Evolutionary conservation across 2,113 vertebrate species (phyloP).

Genomic region (Anhinga anhinga): DNA sequence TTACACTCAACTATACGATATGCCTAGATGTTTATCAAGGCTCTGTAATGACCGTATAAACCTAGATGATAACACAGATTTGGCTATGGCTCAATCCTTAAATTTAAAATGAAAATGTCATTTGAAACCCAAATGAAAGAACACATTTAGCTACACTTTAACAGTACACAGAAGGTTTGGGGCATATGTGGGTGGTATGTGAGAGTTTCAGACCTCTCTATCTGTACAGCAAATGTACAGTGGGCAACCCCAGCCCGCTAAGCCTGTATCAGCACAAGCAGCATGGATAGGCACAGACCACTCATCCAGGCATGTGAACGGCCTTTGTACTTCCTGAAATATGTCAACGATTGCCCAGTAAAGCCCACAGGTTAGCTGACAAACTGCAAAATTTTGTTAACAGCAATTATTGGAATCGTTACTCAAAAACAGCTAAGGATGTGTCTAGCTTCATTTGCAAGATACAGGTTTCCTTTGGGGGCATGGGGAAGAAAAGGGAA

Average conservation of each 20-base stretch:
- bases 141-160: neutral
- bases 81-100: slow-evolving; percentile 20
- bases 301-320: neutral
- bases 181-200: neutral
- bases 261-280: neutral
- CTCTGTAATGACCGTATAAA: slow-evolving; percentile 49
- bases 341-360: neutral
- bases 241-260: neutral
- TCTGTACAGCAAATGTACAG: neutral
- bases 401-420: neutral
- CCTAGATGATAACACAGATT: slow-evolving; percentile 34
- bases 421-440: neutral
- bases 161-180: neutral
- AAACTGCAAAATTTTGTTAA: neutral
- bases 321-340: neutral
- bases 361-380: neutral
- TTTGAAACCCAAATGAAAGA: slow-evolving; percentile 26
- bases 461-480: neutral
- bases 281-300: neutral
- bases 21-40: slow-evolving; percentile 57
- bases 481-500: neutral
- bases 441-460: neutral
- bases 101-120: slow-evolving; percentile 23
- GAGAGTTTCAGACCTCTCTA: neutral
- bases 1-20: neutral